Conservation (phyloP, 92 coral and sea anemone genomes). For the Palythoa caribaeorum region DNA sequence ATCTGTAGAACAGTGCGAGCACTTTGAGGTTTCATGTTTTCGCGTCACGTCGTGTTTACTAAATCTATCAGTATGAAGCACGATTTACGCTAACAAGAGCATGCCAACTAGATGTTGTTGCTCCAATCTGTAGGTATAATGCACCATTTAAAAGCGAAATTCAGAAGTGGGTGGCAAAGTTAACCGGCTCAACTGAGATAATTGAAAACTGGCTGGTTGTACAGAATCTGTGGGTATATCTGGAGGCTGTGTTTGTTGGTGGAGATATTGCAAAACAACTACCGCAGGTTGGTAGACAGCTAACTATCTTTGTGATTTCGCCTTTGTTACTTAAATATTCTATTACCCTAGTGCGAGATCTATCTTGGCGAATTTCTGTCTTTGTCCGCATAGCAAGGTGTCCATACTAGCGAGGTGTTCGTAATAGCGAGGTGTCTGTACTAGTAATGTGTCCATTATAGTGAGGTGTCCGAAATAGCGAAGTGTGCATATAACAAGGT, state of each 20-base stretch:
- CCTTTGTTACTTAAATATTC: not conserved
- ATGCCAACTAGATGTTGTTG: not conserved
- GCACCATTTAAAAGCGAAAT: slow-evolving; percentile 98
- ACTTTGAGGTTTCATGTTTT: no score
- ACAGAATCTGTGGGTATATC: slow-evolving; percentile 90
- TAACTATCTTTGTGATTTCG: not conserved
- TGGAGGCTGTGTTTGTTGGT: slow-evolving; percentile 98
- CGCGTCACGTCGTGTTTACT: no score
- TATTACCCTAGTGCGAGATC: not conserved
- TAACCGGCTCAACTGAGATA: slow-evolving; percentile 98
- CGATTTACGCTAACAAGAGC: no score
- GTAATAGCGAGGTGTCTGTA: no score
- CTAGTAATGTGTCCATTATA: no score
- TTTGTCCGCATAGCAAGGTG: no score
- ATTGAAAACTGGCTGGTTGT: slow-evolving; percentile 99
- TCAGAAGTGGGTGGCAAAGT: slow-evolving; percentile 98
- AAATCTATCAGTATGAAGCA: no score
- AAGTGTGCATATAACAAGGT: no score
- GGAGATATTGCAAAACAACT: slow-evolving; percentile 99
- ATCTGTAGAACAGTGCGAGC: no score
- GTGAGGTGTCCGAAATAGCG: no score
- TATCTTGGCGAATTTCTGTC: not conserved
- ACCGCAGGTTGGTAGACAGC: slow-evolving; percentile 81
- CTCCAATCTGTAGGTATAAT: slow-evolving; percentile 72
- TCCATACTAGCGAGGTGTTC: no score